A percentile compares a stretch with the other conserved stretches of the same genome.
These are phyloP conservation scores for Novumbra hubbsi DNA, from an alignment of 2,797 vertebrate species.

Conservation along the genomic window DNA sequence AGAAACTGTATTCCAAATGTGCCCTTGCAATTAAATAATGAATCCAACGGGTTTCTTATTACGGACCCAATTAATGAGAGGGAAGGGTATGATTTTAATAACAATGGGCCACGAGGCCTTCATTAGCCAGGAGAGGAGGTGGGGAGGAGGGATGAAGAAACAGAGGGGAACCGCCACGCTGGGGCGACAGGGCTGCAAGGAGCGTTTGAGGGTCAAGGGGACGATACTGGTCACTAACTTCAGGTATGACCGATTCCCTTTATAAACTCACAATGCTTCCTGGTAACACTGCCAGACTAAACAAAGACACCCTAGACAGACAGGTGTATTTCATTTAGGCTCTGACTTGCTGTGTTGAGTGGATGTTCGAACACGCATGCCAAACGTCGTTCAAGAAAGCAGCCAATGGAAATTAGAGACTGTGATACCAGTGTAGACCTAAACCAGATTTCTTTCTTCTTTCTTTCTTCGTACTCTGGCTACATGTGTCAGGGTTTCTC, in stretches of 20 bases:
- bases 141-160: constrained; percentile 57
- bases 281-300: background rate
- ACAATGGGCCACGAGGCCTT: constrained; percentile 91
- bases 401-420: background rate
- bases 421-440: background rate
- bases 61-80: constrained; percentile 94
- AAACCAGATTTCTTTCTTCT: background rate
- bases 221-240: background rate
- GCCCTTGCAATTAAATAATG: constrained; percentile 99
- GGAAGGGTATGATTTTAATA: constrained; percentile 96
- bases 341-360: background rate
- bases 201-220: background rate
- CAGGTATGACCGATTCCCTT: background rate
- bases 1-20: constrained; percentile 98
- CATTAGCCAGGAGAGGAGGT: constrained; percentile 78
- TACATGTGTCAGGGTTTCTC: constrained; percentile 33
- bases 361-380: background rate
- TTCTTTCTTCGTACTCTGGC: constrained; percentile 19
- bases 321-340: background rate
- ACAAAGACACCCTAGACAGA: background rate
- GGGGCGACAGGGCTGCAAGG: background rate
- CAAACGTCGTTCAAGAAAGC: background rate
- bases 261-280: background rate
- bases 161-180: constrained; percentile 32
- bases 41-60: constrained; percentile 93